These are phyloP conservation scores for Leptosomus discolor DNA, from an alignment of 2,113 vertebrate species.

Conservation along the genomic window DNA sequence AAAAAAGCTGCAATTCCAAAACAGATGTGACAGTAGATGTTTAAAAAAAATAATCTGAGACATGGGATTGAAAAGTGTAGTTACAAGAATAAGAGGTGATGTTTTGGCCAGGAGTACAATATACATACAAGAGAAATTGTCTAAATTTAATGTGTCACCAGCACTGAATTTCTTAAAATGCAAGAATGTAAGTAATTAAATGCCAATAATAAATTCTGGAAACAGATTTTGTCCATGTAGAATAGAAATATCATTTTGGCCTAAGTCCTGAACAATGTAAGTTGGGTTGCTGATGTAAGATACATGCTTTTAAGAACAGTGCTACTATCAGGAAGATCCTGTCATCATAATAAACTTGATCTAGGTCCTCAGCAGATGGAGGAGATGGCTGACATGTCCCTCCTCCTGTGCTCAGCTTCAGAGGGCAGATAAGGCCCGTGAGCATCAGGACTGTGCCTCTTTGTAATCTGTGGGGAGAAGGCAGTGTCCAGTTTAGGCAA, in stretches of 20 bases:
- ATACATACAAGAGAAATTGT: not conserved
- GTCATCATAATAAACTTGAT: not conserved
- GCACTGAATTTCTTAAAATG: not conserved
- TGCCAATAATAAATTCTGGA: not conserved
- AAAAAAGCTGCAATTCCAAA: not conserved
- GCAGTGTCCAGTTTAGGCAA: not conserved
- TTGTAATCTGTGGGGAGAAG: not conserved
- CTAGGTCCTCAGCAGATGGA: not conserved
- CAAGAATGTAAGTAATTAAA: not conserved
- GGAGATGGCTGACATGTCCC: not conserved
- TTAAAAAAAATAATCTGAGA: not conserved
- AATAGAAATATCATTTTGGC: not conserved
- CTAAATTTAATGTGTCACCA: not conserved
- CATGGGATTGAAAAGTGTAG: not conserved
- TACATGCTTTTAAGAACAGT: not conserved
- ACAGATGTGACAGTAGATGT: not conserved
- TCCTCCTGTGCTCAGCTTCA: not conserved
- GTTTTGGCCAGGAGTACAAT: not conserved
- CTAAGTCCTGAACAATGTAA: not conserved
- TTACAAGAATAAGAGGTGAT: not conserved
- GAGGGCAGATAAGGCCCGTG: fast-evolving
- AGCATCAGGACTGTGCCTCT: not conserved
- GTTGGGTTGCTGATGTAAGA: not conserved
- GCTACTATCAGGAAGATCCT: not conserved
- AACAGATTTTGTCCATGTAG: not conserved